These are phyloP conservation scores for Uloborus plumipes DNA, from an alignment of 2,888 invertebrate species.

Conservation along the genomic window DNA sequence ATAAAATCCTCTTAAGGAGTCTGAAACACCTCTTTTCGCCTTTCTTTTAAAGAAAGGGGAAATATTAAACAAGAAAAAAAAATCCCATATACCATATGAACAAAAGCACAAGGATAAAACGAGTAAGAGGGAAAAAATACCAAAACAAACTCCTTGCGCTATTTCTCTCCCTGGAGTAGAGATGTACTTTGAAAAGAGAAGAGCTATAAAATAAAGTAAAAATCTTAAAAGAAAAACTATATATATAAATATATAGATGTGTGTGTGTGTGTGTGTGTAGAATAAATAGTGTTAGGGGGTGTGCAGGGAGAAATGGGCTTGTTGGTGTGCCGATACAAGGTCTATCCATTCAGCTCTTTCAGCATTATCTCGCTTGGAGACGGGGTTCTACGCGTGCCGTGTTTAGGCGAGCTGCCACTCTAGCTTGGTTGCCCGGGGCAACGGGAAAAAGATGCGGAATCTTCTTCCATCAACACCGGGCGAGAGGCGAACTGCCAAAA, in stretches of 20 bases:
- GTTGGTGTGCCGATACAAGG: slow-evolving; percentile 58
- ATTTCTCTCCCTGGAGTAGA: slow-evolving; percentile 47
- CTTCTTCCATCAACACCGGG: slow-evolving; percentile 50
- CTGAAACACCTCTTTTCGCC: slow-evolving; percentile 46
- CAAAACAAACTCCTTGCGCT: slow-evolving; percentile 41
- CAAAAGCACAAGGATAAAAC: slow-evolving; percentile 48
- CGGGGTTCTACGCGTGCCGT: slow-evolving; percentile 29
- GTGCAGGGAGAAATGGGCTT: slow-evolving; percentile 41
- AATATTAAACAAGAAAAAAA: slow-evolving; percentile 5
- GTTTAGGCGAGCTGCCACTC: slow-evolving; percentile 52
- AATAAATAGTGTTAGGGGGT: background rate
- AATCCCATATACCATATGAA: slow-evolving; percentile 34
- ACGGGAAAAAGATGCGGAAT: slow-evolving; percentile 44
- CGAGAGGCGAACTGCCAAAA: slow-evolving; percentile 63
- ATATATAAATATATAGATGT: too few relatives aligned
- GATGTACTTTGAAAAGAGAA: slow-evolving; percentile 43
- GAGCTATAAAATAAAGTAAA: slow-evolving; percentile 54
- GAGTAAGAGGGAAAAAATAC: slow-evolving; percentile 16
- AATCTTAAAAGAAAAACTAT: slow-evolving; percentile 7
- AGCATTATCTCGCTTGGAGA: slow-evolving; percentile 43
- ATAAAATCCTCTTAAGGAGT: slow-evolving; percentile 54
- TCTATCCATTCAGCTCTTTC: slow-evolving; percentile 58
- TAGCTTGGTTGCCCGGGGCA: slow-evolving; percentile 39
- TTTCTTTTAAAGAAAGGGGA: background rate
- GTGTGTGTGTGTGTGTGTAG: too few relatives aligned